These are phyloP conservation scores for Astyanax mexicanus DNA, from an alignment of 2,797 vertebrate species.

Conservation along the genomic window DNA sequence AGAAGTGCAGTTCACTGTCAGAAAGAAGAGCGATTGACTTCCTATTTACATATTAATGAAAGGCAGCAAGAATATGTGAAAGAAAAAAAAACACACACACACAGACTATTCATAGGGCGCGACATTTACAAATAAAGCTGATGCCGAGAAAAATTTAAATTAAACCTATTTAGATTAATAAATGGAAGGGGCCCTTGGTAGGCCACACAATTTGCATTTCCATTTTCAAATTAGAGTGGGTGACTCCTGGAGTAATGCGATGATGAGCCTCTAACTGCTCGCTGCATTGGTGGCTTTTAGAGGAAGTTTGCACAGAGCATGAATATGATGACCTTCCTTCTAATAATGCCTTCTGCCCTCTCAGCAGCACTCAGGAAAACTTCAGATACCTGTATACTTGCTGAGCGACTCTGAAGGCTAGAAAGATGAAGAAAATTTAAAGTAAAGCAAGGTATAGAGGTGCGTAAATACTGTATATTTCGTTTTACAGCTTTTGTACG, in stretches of 20 bases:
- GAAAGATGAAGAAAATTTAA: conserved; percentile 40
- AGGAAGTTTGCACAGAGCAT: conserved; percentile 49
- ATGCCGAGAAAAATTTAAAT: conserved; percentile 99
- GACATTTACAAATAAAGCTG: conserved; percentile 99
- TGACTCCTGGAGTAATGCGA: conserved; percentile 75
- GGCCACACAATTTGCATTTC: conserved; percentile 97
- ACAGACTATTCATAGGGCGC: conserved; percentile 94
- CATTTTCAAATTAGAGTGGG: conserved; percentile 87
- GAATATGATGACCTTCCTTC: conserved; percentile 54
- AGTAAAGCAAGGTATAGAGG: conserved; percentile 38
- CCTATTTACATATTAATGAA: conserved; percentile 99
- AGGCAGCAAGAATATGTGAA: conserved; percentile 91
- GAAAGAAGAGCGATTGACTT: conserved; percentile 97
- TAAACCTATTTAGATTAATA: conserved; percentile 99
- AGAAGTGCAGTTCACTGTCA: conserved; percentile 93
- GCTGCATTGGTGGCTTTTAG: conserved; percentile 67
- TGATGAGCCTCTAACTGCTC: conserved; percentile 75
- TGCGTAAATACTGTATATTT: not conserved
- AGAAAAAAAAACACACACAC: conserved; percentile 82
- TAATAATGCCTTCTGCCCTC: conserved; percentile 50
- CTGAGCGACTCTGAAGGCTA: conserved; percentile 31
- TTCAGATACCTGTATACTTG: conserved; percentile 36
- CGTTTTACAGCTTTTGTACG: conserved; percentile 32
- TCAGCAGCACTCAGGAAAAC: conserved; percentile 35
- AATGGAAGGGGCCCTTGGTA: conserved; percentile 89